Percentiles rank a stretch among this genome's conserved stretches.
Evolutionary conservation across 2,888 invertebrate species (phyloP).

Genomic region (Notocelia uddmanniana): DNA sequence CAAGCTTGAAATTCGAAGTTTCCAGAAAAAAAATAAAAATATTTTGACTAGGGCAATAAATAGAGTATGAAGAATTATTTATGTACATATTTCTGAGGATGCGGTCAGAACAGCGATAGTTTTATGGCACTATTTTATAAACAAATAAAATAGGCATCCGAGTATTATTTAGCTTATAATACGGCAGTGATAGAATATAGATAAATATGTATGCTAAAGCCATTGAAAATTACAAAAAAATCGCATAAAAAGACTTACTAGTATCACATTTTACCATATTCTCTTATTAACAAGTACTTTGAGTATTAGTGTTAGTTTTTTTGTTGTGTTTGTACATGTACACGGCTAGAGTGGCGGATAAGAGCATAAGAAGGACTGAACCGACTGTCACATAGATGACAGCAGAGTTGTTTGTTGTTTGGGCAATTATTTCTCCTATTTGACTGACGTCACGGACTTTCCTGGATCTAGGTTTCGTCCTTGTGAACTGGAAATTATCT

Average conservation of each 20-base stretch:
- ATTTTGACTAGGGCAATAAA: constrained; percentile 47
- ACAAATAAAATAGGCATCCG: constrained; percentile 73
- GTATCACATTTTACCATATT: constrained; percentile 65
- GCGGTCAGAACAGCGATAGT: constrained; percentile 54
- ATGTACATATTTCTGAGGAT: constrained; percentile 56
- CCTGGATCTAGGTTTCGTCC: constrained; percentile 72
- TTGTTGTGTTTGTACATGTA: constrained; percentile 61
- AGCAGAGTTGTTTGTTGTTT: constrained; percentile 56
- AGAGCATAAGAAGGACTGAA: constrained; percentile 60
- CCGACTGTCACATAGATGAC: constrained; percentile 66
- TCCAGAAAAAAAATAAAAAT: constrained; percentile 38
- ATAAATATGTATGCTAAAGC: constrained; percentile 53
- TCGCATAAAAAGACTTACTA: constrained; percentile 45
- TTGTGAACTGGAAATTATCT: constrained; percentile 75
- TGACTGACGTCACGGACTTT: constrained; percentile 68
- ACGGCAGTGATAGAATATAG: constrained; percentile 47
- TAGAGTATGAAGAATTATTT: constrained; percentile 52
- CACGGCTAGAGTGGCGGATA: constrained; percentile 63
- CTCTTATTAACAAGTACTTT: constrained; percentile 54
- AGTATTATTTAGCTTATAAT: constrained; percentile 59
- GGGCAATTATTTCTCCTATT: constrained; percentile 50
- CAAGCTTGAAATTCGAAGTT: constrained; percentile 30
- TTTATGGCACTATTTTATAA: constrained; percentile 81
- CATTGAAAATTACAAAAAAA: constrained; percentile 46
- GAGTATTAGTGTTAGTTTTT: constrained; percentile 48